Base-by-base conservation (phyloP, 23 tunicate genomes). In the Trididemnum miniatum region DNA sequence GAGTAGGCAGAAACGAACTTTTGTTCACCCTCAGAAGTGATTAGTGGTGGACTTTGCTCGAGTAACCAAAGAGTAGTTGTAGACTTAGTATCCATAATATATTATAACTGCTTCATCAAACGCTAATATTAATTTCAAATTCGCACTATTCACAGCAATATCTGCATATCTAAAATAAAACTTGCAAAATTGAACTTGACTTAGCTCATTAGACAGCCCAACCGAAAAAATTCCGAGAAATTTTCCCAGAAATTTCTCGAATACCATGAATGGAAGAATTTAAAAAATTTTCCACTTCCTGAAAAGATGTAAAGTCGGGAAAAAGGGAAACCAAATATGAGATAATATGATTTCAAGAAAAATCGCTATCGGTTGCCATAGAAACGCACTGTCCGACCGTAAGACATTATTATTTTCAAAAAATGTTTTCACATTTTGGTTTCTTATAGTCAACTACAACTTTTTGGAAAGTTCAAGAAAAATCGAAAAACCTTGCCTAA, bases 351-450 rank as follows among this genome's bases (percentile, higher is more conserved):
- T 62, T 62, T 62, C n/a, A 62, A 12, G 67, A 62, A 22, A 62
- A 62, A 69, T 69, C 12, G 75, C 22, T 4, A 27, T 9, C 18
- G 75, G 35, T 69, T 69, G 38, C 75, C 18, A 69, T 34, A 22
- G 38, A 31, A 69, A 69, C 75, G 12, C 2, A 3, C 75, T 29
- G 75, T 31, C 75, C 39, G 38, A 69, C 38, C 75, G 75, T 69
- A 69, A 69, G 75, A 69, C 5, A 12, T 31, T 38, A 69, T 31
- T 69, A 5, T 69, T 69, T 69, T 69, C n/a, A 5, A 31, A 69
- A 31, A 31, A 69, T 5, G n/a, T 27, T 69, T 69, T 31, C 37
- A 31, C 25, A 31, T 69, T 69, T 27, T 32, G 28, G 75, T 27
- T 69, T 34, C 22, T 30, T 20, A 3, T 34, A n/a, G 39, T 5